Evolutionary conservation across 2,888 invertebrate genomes (phyloP), one percentile per base, ranked within the genome.

Genomic region (Glomeris marginata): DNA sequence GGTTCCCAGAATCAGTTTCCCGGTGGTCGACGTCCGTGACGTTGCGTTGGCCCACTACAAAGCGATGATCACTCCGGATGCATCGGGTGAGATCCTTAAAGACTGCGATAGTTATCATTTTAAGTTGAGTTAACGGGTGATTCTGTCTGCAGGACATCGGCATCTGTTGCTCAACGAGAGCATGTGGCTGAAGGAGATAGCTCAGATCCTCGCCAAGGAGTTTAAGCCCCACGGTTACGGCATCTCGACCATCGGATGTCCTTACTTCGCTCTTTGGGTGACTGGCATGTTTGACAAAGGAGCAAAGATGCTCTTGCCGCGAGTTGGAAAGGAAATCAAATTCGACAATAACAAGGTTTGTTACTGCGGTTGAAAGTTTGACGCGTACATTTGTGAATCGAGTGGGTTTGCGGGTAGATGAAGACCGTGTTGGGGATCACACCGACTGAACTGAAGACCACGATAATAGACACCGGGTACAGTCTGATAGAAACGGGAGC

Each of bases 21-120:
- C 66, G 10, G 55, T 70, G 34, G 68, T 69, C 51, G 74, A 74
- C 59, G 73, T 74, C 2, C 60, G 73, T 41, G 73, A 74, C 59
- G 73, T 73, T 2, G 72, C 72, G 6, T 53, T 58, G 40, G 71
- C 70, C 2, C 72, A 73, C 59, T 60, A 72, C 47, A 66, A 68
- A 58, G 72, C 71, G 41, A 68, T 73, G 66, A 64, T 64, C 3
- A 53, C 62, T 35, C 62, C 66, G 5, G 67, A 68, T 52, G 68
- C 70, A 35, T 68, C 66, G 53, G 69, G 69, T 60, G 55, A 64
- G 44, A 28, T 15, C 20, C n/a, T n/a, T n/a, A 15, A 5, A 16
- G 15, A 16, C 5, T 16, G 38, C 38, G 5, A 38, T 38, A 10
- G 15, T 38, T 38, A 38, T 16, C 18, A 5, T 38, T 5, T 38